Percentiles rank a stretch among this genome's conserved stretches.
These are phyloP conservation scores for Setophaga kirtlandii DNA, from an alignment of 2,113 vertebrate genomes.

Conservation along the genomic window DNA sequence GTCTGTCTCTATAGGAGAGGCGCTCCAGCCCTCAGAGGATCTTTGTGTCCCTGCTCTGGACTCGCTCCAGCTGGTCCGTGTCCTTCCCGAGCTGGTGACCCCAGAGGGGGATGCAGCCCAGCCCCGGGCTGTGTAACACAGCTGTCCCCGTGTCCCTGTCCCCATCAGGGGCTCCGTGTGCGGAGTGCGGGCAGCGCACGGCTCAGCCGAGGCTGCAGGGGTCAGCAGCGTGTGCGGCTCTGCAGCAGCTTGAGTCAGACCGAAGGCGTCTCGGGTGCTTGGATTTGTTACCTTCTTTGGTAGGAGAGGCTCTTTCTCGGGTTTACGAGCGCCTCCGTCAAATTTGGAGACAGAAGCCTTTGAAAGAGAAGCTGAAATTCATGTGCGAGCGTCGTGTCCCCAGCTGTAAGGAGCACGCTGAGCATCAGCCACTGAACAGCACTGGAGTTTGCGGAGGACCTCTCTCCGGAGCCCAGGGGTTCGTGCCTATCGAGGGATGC, in stretches of 20 bases:
- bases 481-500: not conserved
- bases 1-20: not conserved
- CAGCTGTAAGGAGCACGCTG: rapidly evolving
- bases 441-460: rapidly evolving
- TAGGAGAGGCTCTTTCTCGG: not conserved
- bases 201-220: not conserved
- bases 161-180: not conserved
- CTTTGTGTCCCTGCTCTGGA: not conserved
- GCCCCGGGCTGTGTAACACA: rapidly evolving
- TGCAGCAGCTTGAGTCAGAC: rapidly evolving
- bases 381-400: not conserved
- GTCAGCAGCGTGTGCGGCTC: not conserved
- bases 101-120: not conserved
- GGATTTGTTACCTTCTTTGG: not conserved
- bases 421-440: too few relatives aligned
- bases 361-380: not conserved
- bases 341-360: not conserved
- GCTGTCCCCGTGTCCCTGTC: too few relatives aligned
- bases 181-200: not conserved
- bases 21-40: not conserved
- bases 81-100: not conserved
- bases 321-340: not conserved
- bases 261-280: rapidly evolving
- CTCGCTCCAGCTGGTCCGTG: not conserved
- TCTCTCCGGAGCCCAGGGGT: not conserved